Conservation (phyloP, 1,140 invertebrate genomes). For the Aphidius gifuensis region DNA sequence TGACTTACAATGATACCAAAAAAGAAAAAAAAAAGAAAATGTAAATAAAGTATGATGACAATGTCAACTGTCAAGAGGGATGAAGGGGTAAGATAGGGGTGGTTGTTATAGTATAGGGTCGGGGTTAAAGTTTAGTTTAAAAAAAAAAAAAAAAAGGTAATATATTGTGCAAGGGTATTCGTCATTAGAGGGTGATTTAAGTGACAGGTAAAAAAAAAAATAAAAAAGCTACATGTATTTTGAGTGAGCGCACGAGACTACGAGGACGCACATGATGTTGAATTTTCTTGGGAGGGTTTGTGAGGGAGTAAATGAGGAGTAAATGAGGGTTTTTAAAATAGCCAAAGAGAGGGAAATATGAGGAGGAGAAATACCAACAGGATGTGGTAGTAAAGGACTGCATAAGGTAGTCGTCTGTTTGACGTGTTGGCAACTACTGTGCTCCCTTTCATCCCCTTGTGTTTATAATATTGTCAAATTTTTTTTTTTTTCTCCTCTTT, state of each 20-base stretch:
- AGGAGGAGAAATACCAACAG: not conserved
- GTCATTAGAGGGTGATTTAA: not conserved
- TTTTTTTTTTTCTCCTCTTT: too few species aligned
- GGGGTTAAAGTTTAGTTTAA: too few species aligned
- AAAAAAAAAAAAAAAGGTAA: too few species aligned
- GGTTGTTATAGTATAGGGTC: too few species aligned
- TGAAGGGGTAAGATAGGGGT: not conserved
- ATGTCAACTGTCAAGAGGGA: not conserved
- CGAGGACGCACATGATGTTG: not conserved
- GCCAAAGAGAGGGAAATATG: slow-evolving; percentile 4
- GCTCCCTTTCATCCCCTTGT: too few species aligned
- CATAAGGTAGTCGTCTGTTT: slow-evolving; percentile 19
- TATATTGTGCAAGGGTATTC: too few species aligned
- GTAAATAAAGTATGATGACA: slow-evolving; percentile 14
- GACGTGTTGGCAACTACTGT: slow-evolving; percentile 9
- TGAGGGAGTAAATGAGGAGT: too few species aligned
- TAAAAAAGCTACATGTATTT: not conserved
- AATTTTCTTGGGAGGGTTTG: too few species aligned
- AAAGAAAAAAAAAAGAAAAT: not conserved
- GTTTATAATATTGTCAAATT: too few species aligned
- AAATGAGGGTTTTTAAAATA: too few species aligned
- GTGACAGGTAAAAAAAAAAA: not conserved
- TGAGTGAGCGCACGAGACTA: not conserved
- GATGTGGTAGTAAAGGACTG: slow-evolving; percentile 4
- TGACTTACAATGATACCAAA: too few species aligned